Base-by-base conservation (phyloP, 2,797 vertebrate species). In the Sebastes steindachneri region DNA sequence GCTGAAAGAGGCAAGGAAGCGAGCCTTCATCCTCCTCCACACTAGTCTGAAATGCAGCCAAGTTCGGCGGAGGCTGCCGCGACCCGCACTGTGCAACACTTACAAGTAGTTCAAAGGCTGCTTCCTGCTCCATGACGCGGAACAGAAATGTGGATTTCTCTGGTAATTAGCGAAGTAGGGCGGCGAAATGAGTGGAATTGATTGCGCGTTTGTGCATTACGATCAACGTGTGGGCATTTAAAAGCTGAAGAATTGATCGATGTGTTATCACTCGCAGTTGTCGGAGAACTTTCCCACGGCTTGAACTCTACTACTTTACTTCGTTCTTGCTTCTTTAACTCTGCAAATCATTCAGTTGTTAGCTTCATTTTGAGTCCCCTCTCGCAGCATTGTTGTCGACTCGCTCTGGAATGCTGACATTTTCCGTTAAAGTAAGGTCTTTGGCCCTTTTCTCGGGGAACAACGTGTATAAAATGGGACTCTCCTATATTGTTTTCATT, bases 401-500 rank as follows among this genome's bases (percentile, higher is more conserved):
- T 77, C 11, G 59, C 68, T 76, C 23, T 37, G 76, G 82, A 89
- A 83, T 53, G 86, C 89, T 89, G 89, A 87, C 88, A 83, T 84
- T 84, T 88, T 75, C 73, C 54, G 73, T 74, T 60, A 71, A 87
- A 84, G 83, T 72, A 66, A 88, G 74, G 68, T 59, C 64, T 60
- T 71, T 64, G 72, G 63, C 53, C 73, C 71, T 83, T 86, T 84
- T 84, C 69, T 31, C 77, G 54, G 72, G 41, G 71, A 87, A 89
- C 91, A 88, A 88, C 45, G 8, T 75, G 85, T 92, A 90, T 76
- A 80, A 91, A 95, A 91, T 77, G 75, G 82, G 87, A 63, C 88
- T 80, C 84, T 54, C 79, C 78, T 88, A 89, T 94, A 95, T 94
- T 93, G 93, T 94, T 95, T 95, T 93, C 88, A 96, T 96, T 92